phyloP scores from a whole-genome alignment of 30 jellyfish, hydroid and myxozoan species.

The Cassiopea xamachana region DNA sequence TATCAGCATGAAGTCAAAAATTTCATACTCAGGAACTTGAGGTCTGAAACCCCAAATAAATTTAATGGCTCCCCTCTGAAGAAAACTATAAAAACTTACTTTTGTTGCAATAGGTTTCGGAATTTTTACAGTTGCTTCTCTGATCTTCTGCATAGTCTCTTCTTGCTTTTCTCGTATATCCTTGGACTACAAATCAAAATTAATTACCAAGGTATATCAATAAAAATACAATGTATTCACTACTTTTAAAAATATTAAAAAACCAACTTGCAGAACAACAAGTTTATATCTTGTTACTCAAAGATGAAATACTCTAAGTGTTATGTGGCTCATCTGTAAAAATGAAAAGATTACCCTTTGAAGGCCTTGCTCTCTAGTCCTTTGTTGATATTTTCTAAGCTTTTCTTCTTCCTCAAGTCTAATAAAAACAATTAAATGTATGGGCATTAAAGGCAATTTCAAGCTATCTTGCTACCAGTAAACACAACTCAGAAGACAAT shows the following conservation, averaged over 20 bases:
- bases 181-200: slow-evolving; percentile 45
- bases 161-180: slow-evolving; percentile 83
- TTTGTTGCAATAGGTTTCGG: slow-evolving; percentile 85
- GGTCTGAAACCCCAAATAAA: no score
- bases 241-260: no score
- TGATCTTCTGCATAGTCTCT: slow-evolving; percentile 77
- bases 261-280: no score
- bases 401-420: slow-evolving; percentile 73
- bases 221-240: no score
- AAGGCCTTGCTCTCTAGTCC: slow-evolving; percentile 60
- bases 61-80: no score
- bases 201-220: neutral
- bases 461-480: no score
- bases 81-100: slow-evolving; percentile 33
- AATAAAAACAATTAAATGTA: neutral
- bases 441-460: neutral
- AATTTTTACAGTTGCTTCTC: slow-evolving; percentile 85
- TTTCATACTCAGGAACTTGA: no score
- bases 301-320: neutral
- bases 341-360: slow-evolving; percentile 45
- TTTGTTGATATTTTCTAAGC: slow-evolving; percentile 71
- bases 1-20: no score
- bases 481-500: no score
- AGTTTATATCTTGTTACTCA: neutral
- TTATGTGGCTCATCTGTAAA: neutral